phyloP scores from a whole-genome alignment of 2,113 vertebrate genomes.

The Mustela lutreola region DNA sequence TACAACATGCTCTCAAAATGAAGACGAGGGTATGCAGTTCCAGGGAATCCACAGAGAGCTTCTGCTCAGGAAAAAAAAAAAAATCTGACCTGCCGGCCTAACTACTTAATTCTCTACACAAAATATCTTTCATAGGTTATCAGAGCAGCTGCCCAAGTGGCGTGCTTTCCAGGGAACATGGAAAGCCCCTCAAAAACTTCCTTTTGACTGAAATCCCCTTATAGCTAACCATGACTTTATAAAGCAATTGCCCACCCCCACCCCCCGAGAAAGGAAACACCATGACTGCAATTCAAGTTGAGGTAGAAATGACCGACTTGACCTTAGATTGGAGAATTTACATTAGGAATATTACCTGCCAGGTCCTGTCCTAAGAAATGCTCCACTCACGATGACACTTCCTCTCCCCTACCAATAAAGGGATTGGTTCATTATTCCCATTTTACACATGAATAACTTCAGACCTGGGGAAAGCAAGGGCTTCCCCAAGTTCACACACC shows the following conservation, averaged over 20 bases:
- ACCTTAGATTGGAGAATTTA: background rate
- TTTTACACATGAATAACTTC: background rate
- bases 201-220: constrained; percentile 11
- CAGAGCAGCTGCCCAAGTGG: background rate
- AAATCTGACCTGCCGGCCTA: background rate
- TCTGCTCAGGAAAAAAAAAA: background rate
- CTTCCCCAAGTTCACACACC: background rate
- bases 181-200: background rate
- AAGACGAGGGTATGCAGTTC: background rate
- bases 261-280: background rate
- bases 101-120: background rate
- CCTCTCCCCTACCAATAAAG: background rate
- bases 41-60: background rate
- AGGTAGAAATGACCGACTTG: background rate
- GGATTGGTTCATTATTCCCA: background rate
- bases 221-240: background rate
- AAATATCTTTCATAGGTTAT: background rate
- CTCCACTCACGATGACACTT: background rate
- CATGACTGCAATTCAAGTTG: background rate
- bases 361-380: background rate
- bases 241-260: background rate
- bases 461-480: background rate
- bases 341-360: background rate
- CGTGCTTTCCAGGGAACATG: background rate
- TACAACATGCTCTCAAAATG: background rate